Conservation (phyloP, 2,797 vertebrate genomes). For the Megaceryle alcyon region DNA sequence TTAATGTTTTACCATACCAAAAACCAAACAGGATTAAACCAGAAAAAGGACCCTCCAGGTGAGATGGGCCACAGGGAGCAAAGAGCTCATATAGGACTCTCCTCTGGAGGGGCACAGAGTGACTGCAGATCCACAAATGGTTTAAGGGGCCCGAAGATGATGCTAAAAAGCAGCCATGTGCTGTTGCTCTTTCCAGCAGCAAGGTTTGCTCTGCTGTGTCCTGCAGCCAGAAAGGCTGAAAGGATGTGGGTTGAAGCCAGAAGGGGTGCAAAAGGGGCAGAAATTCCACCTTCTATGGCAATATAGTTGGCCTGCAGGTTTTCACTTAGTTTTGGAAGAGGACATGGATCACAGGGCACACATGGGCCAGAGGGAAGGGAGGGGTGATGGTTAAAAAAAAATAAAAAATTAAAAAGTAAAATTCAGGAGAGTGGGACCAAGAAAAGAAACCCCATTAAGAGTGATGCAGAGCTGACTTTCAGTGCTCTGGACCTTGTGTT, state of each 20-base stretch:
- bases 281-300: rapidly evolving
- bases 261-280: neutral
- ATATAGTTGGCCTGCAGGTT: rapidly evolving
- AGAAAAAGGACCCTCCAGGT: neutral
- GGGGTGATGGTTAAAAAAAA: neutral
- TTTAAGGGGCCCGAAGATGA: neutral
- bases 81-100: neutral
- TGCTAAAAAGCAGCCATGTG: neutral
- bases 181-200: neutral
- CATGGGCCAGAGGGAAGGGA: rapidly evolving
- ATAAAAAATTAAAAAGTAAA: neutral
- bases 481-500: neutral
- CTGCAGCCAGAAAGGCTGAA: neutral
- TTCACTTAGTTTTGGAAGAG: neutral
- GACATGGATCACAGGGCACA: rapidly evolving
- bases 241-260: rapidly evolving
- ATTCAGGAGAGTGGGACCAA: neutral
- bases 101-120: neutral
- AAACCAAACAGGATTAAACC: neutral
- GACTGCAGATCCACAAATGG: rapidly evolving
- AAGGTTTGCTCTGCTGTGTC: rapidly evolving
- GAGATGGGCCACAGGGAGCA: neutral
- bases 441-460: neutral
- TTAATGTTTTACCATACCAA: neutral
- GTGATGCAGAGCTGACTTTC: neutral